A percentile compares a stretch with the other conserved stretches of the same genome.
These are phyloP conservation scores for Myxocyprinus asiaticus DNA, from an alignment of 2,113 vertebrate genomes.

Conservation along the genomic window DNA sequence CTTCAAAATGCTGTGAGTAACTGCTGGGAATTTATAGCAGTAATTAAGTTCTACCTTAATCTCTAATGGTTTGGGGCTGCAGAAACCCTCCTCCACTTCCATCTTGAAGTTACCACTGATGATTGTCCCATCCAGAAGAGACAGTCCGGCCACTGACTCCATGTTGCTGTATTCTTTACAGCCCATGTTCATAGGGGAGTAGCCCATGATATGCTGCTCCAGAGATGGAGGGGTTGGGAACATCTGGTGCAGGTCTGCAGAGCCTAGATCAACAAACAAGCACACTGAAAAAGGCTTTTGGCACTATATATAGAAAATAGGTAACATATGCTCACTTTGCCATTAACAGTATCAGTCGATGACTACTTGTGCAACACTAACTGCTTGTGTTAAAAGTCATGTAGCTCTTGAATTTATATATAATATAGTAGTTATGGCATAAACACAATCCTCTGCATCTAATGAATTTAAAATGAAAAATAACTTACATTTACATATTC, in stretches of 20 bases:
- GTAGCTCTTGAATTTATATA: not conserved
- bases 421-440: not conserved
- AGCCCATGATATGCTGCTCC: constrained; percentile 97
- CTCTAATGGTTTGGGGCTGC: constrained; percentile 96
- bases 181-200: constrained; percentile 98
- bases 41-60: constrained; percentile 81
- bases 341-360: not conserved
- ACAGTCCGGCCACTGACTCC: constrained; percentile 85
- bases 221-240: constrained; percentile 95
- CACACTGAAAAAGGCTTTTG: constrained; percentile 29
- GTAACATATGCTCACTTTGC: constrained; percentile 16
- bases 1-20: not conserved
- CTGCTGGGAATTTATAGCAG: not conserved
- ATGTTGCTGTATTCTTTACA: constrained; percentile 92
- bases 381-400: no score
- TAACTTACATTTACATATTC: no score
- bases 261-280: constrained; percentile 72
- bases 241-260: constrained; percentile 97
- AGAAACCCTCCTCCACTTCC: constrained; percentile 96
- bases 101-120: constrained; percentile 89
- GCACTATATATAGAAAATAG: constrained; percentile 33
- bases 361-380: not conserved
- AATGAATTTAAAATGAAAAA: no score
- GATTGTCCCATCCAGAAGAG: constrained; percentile 82
- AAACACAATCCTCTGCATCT: not conserved